Evolutionary conservation across 1,140 invertebrate species (phyloP).

Genomic region (Hylaeus anthracinus): DNA sequence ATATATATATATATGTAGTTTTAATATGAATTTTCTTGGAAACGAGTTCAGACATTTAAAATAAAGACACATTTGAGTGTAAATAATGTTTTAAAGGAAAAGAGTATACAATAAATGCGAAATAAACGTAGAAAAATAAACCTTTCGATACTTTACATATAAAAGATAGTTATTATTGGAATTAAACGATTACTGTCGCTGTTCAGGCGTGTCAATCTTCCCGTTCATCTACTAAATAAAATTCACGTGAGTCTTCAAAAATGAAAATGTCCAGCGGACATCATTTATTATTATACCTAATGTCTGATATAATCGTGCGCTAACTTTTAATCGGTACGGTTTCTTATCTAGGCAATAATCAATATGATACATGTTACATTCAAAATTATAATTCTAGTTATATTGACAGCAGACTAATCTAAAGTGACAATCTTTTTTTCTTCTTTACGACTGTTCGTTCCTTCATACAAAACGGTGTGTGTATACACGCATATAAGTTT

Average conservation of each 20-base stretch:
- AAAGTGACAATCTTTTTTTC: slow-evolving; percentile 62
- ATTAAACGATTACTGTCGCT: too few relatives aligned
- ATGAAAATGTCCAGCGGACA: slow-evolving; percentile 73
- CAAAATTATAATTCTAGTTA: slow-evolving; percentile 72
- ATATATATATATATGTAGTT: neutral
- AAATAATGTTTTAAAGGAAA: neutral
- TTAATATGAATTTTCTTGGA: neutral
- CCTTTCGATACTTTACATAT: too few relatives aligned
- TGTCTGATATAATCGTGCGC: slow-evolving; percentile 75
- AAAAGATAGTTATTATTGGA: neutral
- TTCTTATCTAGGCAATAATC: slow-evolving; percentile 73
- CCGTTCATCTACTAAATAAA: slow-evolving; percentile 47
- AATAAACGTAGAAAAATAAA: too few relatives aligned
- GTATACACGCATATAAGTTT: slow-evolving; percentile 20
- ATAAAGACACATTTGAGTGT: neutral
- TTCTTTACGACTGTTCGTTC: slow-evolving; percentile 47
- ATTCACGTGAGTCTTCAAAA: slow-evolving; percentile 70
- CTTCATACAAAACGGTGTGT: slow-evolving; percentile 41
- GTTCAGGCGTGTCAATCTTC: neutral
- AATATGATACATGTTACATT: slow-evolving; percentile 76
- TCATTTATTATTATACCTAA: slow-evolving; percentile 74
- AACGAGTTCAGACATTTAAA: neutral
- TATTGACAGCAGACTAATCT: slow-evolving; percentile 76
- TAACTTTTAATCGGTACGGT: slow-evolving; percentile 70
- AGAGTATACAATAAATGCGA: too few relatives aligned